Base-by-base conservation (phyloP, 2,797 vertebrate species). In the Benthosema pterotum region DNA sequence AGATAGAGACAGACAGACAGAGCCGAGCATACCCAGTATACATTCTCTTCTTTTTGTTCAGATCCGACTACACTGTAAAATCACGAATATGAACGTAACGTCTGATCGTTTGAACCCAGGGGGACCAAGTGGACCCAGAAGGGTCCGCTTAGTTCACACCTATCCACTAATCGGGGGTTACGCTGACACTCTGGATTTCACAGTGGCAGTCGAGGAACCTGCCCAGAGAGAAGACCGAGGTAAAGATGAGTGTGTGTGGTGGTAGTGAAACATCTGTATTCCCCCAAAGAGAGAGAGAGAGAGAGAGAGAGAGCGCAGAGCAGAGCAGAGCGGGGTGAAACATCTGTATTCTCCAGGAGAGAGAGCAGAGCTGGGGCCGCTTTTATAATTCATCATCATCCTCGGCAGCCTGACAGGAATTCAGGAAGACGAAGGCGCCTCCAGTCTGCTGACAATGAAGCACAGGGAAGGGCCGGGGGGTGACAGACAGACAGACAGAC, bases 381-480 rank as follows among this genome's bases (percentile, higher is more conserved):
- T 56, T 75, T 90, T 83, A 90, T 91, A 89, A 86, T 88, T 92
- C 80, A 85, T 90, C 85, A 87, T 89, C 83, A 81, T 77, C 80
- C 82, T 82, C 74, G 71, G 85, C 85, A 85, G 87, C 84, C 85
- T 88, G 86, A 87, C 86, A 86, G 85, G 81, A 83, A 25, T 25
- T 25, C 22, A 85, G 83, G 80, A 77, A 89, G 74, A 72, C 68
- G 8, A 38, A 9, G 32, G 32, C 32, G 8, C 32, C 32, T 38
- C 81, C 78, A 72, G 82, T 72, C 73, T 67, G 75, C 84, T 86
- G 89, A 88, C 83, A 87, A 72, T 48, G 79, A 87, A 78, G 83
- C 83, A 38, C 63, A 51, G 46, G 17, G 22, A 25, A 25, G 1
- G 22, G 22, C 22, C 22, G 22, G 22, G 54, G 52, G 42, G 56